Evolutionary conservation across 2,888 invertebrate species (phyloP).

Genomic region (Drosophila suboccidentalis): DNA sequence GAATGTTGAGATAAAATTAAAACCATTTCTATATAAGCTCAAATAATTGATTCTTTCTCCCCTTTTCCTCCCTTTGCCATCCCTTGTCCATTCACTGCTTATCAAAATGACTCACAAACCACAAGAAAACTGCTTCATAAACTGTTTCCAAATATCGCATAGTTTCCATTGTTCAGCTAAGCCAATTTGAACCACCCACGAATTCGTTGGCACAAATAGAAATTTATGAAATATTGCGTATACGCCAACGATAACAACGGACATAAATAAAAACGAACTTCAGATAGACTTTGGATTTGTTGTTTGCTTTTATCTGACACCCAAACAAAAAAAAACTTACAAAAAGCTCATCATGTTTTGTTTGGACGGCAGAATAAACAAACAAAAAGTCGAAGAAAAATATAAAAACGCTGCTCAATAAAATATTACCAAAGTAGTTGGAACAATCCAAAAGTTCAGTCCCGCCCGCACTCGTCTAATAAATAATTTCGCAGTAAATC

Average conservation of each 20-base stretch:
- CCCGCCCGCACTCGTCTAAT: slow-evolving; percentile 48
- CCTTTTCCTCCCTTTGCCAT: neutral
- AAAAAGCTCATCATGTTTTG: slow-evolving; percentile 45
- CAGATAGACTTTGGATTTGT: slow-evolving; percentile 53
- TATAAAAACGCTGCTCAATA: slow-evolving; percentile 29
- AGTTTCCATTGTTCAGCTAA: slow-evolving; percentile 32
- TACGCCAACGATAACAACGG: slow-evolving; percentile 66
- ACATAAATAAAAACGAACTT: slow-evolving; percentile 66
- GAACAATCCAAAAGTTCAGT: slow-evolving; percentile 23
- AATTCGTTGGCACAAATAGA: slow-evolving; percentile 31
- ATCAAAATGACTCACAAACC: neutral
- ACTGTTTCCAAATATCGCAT: slow-evolving; percentile 5
- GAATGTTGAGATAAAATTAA: neutral
- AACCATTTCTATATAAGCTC: neutral
- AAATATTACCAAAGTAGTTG: slow-evolving; percentile 51
- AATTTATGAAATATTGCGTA: slow-evolving; percentile 72
- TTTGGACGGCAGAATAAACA: slow-evolving; percentile 54
- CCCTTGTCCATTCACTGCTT: neutral
- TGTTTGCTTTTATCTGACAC: slow-evolving; percentile 71
- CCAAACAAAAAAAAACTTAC: slow-evolving; percentile 38
- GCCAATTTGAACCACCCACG: slow-evolving; percentile 46
- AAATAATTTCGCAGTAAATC: slow-evolving; percentile 77
- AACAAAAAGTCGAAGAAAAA: slow-evolving; percentile 30
- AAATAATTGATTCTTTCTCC: neutral
- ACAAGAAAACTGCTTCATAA: neutral